These are phyloP conservation scores for Drosophila truncata DNA, from an alignment of 1,140 invertebrate genomes.

Conservation along the genomic window DNA sequence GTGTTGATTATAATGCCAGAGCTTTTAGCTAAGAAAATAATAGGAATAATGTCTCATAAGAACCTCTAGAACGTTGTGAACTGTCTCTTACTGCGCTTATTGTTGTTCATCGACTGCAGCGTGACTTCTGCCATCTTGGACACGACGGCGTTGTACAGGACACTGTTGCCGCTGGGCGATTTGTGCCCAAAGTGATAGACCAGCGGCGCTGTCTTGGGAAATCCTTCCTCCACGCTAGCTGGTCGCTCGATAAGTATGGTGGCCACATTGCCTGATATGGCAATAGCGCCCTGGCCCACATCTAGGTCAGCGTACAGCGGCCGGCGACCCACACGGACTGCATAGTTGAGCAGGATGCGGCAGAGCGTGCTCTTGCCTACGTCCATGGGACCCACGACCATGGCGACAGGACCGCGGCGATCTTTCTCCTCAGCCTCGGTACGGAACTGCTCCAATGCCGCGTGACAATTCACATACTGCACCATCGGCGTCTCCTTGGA, in stretches of 20 bases:
- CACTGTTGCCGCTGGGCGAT: conserved; percentile 90
- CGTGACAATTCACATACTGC: conserved; percentile 95
- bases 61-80: neutral
- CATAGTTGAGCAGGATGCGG: conserved; percentile 96
- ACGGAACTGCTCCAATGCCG: conserved; percentile 95
- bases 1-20: conserved; percentile 99
- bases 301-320: conserved; percentile 98
- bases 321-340: conserved; percentile 92
- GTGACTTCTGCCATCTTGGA: conserved; percentile 94
- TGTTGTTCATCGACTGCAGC: conserved; percentile 93
- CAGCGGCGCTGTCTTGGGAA: conserved; percentile 95
- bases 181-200: conserved; percentile 98
- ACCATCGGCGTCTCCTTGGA: conserved; percentile 98
- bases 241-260: conserved; percentile 96
- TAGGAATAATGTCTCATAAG: conserved; percentile 22
- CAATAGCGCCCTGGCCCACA: conserved; percentile 97
- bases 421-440: conserved; percentile 91
- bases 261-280: conserved; percentile 96
- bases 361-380: conserved; percentile 98
- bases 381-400: conserved; percentile 97
- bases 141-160: conserved; percentile 95
- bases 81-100: conserved; percentile 90
- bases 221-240: conserved; percentile 96
- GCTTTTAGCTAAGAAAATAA: conserved; percentile 88
- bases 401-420: conserved; percentile 91